Percentiles rank a stretch among this genome's conserved stretches.
Evolutionary conservation across 2,888 invertebrate species (phyloP).

Genomic region (Osmoderma eremita): DNA sequence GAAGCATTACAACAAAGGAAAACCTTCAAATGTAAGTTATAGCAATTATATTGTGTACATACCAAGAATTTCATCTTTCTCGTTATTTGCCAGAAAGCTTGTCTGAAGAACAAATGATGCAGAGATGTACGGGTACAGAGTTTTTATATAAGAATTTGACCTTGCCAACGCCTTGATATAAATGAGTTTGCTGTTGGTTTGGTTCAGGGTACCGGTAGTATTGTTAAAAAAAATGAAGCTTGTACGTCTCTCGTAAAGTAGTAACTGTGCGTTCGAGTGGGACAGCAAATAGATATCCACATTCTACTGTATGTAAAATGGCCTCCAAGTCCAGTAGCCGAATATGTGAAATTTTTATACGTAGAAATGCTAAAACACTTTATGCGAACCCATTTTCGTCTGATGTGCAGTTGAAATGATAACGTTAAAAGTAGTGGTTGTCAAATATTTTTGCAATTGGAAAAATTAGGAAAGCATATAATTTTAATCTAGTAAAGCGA

Average conservation of each 20-base stretch:
- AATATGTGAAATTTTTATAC: slow-evolving; percentile 17
- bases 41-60: slow-evolving; percentile 27
- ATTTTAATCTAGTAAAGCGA: no score
- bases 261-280: slow-evolving; percentile 5
- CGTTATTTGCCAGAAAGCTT: slow-evolving; percentile 12
- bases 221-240: slow-evolving; percentile 23
- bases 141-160: slow-evolving; percentile 37
- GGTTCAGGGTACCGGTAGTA: slow-evolving; percentile 38
- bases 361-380: slow-evolving; percentile 9
- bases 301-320: neutral
- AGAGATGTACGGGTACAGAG: slow-evolving; percentile 23
- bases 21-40: neutral
- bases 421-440: no score
- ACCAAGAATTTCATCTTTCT: slow-evolving; percentile 40
- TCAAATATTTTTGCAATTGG: no score
- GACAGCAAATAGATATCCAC: slow-evolving; percentile 4
- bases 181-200: slow-evolving; percentile 20
- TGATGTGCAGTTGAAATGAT: neutral
- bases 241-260: neutral
- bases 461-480: no score
- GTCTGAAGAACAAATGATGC: slow-evolving; percentile 37
- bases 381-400: neutral
- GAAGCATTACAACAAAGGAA: neutral
- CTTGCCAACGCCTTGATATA: slow-evolving; percentile 41
- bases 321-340: slow-evolving; percentile 3